phyloP scores from a whole-genome alignment of 2,888 invertebrate species.

The Xylota segnis region DNA sequence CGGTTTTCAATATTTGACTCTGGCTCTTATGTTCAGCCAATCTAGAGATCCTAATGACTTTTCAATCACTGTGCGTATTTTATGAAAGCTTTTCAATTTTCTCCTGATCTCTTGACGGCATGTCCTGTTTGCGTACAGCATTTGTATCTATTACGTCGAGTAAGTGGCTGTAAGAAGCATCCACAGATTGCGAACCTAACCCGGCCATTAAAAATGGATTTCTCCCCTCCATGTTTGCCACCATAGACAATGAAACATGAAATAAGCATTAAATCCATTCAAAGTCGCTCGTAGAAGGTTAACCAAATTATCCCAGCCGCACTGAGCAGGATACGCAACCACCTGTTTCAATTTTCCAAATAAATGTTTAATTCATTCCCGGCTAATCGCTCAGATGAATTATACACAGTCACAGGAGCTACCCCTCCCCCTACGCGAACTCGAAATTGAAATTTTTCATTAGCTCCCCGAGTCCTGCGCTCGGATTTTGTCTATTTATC shows the following conservation, averaged over 20 bases:
- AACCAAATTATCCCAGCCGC: background rate
- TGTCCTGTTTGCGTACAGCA: too few relatives aligned
- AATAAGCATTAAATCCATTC: background rate
- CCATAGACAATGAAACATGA: background rate
- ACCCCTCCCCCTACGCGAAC: too few relatives aligned
- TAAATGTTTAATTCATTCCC: conserved; percentile 35
- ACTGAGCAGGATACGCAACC: conserved; percentile 3
- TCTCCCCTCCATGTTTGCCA: background rate
- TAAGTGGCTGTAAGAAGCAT: too few relatives aligned
- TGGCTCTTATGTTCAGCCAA: too few relatives aligned
- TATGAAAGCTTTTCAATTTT: too few relatives aligned
- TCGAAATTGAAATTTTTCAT: conserved; percentile 25
- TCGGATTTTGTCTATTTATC: conserved; percentile 49
- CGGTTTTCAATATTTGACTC: too few relatives aligned
- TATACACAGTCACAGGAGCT: conserved; percentile 4
- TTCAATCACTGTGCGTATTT: too few relatives aligned
- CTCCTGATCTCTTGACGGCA: too few relatives aligned
- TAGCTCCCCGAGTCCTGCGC: conserved; percentile 6
- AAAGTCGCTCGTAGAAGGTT: background rate
- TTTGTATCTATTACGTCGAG: too few relatives aligned
- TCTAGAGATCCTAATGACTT: too few relatives aligned
- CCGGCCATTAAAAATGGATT: background rate
- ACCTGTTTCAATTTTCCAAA: conserved; percentile 43
- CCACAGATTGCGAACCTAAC: too few relatives aligned
- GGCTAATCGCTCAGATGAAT: conserved; percentile 26